Conservation (phyloP, 2,797 vertebrate genomes). For the Helarctos malayanus region DNA sequence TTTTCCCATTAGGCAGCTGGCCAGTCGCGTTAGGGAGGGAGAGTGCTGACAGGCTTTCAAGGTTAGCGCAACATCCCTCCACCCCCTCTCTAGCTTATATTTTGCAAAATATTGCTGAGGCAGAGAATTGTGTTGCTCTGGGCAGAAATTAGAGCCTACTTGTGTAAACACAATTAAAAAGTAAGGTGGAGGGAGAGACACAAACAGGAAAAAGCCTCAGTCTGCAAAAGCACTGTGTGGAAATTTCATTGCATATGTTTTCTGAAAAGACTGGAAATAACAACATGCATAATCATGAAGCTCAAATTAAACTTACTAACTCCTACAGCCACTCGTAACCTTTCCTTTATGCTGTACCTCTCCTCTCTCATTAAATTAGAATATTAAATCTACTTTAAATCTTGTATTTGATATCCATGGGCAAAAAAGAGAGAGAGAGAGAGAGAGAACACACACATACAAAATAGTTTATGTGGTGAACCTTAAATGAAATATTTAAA, state of each 20-base stretch:
- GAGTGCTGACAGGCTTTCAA: background rate
- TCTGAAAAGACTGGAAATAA: conserved; percentile 79
- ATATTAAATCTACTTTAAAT: conserved; percentile 61
- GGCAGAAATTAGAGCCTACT: conserved; percentile 70
- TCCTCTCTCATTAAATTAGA: conserved; percentile 65
- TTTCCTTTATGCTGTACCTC: conserved; percentile 49
- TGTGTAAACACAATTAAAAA: conserved; percentile 78
- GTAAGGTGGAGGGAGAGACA: background rate
- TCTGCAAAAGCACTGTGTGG: conserved; percentile 63
- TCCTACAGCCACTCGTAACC: conserved; percentile 71
- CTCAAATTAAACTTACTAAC: conserved; percentile 69
- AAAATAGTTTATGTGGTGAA: conserved; percentile 3
- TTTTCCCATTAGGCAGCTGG: conserved; percentile 57
- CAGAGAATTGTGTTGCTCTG: conserved; percentile 57
- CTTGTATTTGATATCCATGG: background rate
- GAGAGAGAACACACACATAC: background rate
- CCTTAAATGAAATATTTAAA: conserved; percentile 68
- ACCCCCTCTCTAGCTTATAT: background rate
- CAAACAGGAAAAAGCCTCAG: conserved; percentile 38
- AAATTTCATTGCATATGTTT: conserved; percentile 73
- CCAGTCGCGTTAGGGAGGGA: background rate
- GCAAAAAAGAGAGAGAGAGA: background rate
- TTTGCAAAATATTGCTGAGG: conserved; percentile 72
- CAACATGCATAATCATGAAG: conserved; percentile 80
- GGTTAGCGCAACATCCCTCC: conserved; percentile 43